A percentile compares a stretch with the other conserved stretches of the same genome.
Conservation (phyloP, 2,888 invertebrate species). For the Galeopsomyia nigrocyanea region DNA sequence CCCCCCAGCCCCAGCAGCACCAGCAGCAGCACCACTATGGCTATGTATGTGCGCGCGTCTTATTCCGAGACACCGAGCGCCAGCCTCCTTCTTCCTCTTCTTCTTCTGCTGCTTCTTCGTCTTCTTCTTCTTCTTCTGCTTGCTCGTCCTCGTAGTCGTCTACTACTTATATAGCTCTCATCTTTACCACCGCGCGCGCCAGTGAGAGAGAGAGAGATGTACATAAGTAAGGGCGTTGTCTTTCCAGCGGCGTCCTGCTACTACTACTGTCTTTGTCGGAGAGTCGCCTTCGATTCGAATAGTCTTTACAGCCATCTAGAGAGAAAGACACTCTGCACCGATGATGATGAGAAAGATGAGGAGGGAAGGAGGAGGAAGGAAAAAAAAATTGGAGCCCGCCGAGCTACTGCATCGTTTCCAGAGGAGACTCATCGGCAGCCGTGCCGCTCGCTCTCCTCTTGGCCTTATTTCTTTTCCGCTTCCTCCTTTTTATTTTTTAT, state of each 20-base stretch:
- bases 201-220: constrained; percentile 2
- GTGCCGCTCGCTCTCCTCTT: constrained; percentile 27
- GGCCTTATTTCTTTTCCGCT: constrained; percentile 42
- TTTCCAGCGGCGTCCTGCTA: constrained; percentile 55
- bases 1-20: too few relatives aligned
- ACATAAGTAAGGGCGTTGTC: constrained; percentile 68
- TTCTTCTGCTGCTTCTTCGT: constrained; percentile 38
- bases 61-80: constrained; percentile 47
- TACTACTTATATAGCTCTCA: constrained; percentile 51
- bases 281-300: constrained; percentile 37
- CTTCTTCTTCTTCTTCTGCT: neutral
- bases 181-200: constrained; percentile 57
- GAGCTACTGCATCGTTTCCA: constrained; percentile 1
- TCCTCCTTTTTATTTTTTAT: constrained; percentile 40
- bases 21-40: too few relatives aligned
- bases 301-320: neutral
- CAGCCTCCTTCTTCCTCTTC: constrained; percentile 52
- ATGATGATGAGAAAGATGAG: neutral
- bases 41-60: constrained; percentile 2
- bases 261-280: constrained; percentile 1
- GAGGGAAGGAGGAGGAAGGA: neutral
- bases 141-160: neutral
- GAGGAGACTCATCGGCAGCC: neutral
- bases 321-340: too few relatives aligned
- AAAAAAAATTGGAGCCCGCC: constrained; percentile 19